phyloP scores from a whole-genome alignment of 2,797 vertebrate genomes.

The Varecia variegata region DNA sequence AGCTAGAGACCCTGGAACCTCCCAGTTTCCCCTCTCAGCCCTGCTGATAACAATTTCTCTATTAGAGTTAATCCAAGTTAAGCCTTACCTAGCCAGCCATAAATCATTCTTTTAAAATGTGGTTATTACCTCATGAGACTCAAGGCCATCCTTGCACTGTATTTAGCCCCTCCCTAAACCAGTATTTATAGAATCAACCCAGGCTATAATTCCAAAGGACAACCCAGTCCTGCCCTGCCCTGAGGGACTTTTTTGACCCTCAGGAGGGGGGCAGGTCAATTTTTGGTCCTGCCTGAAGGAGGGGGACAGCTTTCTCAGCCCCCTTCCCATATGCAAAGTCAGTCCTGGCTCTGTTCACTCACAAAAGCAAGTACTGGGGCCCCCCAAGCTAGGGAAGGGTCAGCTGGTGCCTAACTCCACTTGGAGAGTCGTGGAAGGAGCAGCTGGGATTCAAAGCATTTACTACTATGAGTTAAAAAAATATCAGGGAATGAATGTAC shows the following conservation, averaged over 20 bases:
- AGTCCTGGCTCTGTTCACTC: background rate
- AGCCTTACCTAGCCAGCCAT: background rate
- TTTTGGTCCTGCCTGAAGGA: background rate
- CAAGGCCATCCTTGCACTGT: background rate
- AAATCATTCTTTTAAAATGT: slow-evolving; percentile 14
- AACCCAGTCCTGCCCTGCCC: background rate
- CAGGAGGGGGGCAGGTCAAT: background rate
- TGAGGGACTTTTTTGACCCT: background rate
- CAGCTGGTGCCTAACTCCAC: background rate
- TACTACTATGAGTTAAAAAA: background rate
- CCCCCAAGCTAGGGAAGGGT: background rate
- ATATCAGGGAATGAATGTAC: slow-evolving; percentile 8
- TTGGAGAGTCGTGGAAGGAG: background rate
- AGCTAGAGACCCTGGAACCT: background rate
- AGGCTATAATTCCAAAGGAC: background rate
- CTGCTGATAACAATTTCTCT: background rate
- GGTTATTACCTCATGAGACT: background rate
- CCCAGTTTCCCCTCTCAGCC: background rate
- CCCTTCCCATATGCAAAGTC: background rate
- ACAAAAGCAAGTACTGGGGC: background rate
- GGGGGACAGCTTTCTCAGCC: background rate
- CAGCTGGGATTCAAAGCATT: background rate
- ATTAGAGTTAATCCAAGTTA: slow-evolving; percentile 3
- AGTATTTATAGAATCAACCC: slow-evolving; percentile 21
- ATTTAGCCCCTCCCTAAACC: background rate